Base-by-base conservation (phyloP, 2,888 invertebrate genomes). In the Apamea anceps region DNA sequence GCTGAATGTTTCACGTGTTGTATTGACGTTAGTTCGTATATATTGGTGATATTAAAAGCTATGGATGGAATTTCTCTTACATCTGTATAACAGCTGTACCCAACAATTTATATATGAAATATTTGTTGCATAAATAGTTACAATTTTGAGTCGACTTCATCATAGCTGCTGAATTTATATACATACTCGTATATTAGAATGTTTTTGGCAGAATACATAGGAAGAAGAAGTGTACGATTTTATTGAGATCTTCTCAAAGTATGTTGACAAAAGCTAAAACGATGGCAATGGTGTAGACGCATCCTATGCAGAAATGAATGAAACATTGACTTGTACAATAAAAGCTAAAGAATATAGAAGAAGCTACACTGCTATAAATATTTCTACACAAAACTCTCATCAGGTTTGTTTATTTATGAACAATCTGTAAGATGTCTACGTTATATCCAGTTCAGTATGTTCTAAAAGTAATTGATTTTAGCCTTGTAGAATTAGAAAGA, bases 1-100 rank as follows among this genome's bases (percentile, higher is more conserved):
- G 25, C 66, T 15, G 48, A 78, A 75, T 45, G 42, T 32, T 74
- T 74, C 79, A 86, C 88, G 90, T 79, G 70, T 18, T 62, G 25
- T 48, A 74, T 82, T 37, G 21, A 54, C 48, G 62, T 37, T 48
- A 0, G 37, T 57, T 67, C 28, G 25, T 85, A 32, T 70, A 66
- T 42, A 48, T 42, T 48, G 37, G 37, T 48, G 28, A 77, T 77
- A 66, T 77, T 25, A 66, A 57, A 78, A 79, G n/a, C 51, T 62
- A 75, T 63, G 63, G 12, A 63, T 83, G 4, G 13, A 13, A 77
- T 84, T 77, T 63, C n/a, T 77, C n/a, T 42, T 42, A n/a, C 18
- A n/a, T n/a, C 25, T 71, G 8, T 70, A 32, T 48, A 57, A 71
- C 15, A 15, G 25, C 60, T 71, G 13, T 48, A 13, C 7, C 13